Base-by-base conservation (phyloP, 2,797 vertebrate genomes). In the Aplochiton taeniatus region DNA sequence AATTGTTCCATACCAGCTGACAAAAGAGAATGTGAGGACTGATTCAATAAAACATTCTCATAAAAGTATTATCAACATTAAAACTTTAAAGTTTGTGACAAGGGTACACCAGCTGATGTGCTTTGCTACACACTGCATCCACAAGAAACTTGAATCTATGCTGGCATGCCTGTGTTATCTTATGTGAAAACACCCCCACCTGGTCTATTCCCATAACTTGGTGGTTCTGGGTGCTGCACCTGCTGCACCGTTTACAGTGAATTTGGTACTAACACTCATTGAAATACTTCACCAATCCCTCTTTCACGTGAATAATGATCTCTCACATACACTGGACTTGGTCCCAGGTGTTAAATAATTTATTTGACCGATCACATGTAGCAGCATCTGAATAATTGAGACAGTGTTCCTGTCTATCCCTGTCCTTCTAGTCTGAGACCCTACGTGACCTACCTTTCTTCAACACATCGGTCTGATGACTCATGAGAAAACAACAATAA, bases 331-430 rank as follows among this genome's bases (percentile, higher is more conserved):
- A 48, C 46, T 48, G 10, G 42, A 14, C 49, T 44, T 11, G 11
- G 42, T 31, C 11, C 56, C 46, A 42, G 63, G 50, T 75, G 61
- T 8, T 87, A 43, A 85, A 87, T 89, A 78, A 81, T 86, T 76
- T 0, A 87, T 66, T 50, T 13, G 16, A 4, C 45, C 11, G 70
- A 52, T 85, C 83, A 85, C 80, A 59, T 76, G 81, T 20, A 19
- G 18, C 11, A 17, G 18, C 69, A 58, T 70, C 66, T 71, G 44
- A 64, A 58, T 41, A 54, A 42, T 66, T 59, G 66, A 75, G 20
- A 1, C 49, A 0, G 58, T 31, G 31, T 31, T 58, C 43, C 42
- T 63, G 60, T 57, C 47, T 51, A 45, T 57, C 18, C 0, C 58
- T 69, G 14, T 42, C 51, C 14, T n/a, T n/a, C n/a, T 48, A 63